Percentiles rank a stretch among this genome's conserved stretches.
These are phyloP conservation scores for Crotalus tigris DNA, from an alignment of 2,113 vertebrate species.

Conservation along the genomic window DNA sequence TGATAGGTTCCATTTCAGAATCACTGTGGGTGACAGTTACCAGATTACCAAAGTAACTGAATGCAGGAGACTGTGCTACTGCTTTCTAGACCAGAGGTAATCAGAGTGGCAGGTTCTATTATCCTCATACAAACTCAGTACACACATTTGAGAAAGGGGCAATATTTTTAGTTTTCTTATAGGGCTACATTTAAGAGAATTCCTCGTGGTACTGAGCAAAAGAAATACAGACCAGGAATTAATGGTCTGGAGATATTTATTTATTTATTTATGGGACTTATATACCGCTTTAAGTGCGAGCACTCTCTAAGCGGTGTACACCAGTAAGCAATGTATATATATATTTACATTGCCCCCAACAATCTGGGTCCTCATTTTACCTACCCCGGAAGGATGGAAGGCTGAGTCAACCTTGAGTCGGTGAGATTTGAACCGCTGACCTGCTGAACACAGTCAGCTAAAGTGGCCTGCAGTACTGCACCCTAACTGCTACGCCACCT, in stretches of 20 bases:
- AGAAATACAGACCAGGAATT: not conserved
- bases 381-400: too few relatives aligned
- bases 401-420: too few relatives aligned
- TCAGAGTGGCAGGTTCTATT: not conserved
- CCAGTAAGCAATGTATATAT: too few relatives aligned
- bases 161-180: not conserved
- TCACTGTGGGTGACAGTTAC: not conserved
- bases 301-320: too few relatives aligned
- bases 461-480: too few relatives aligned
- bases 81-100: not conserved
- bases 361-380: too few relatives aligned
- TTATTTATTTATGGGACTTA: too few relatives aligned
- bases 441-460: too few relatives aligned
- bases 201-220: not conserved
- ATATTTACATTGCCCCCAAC: too few relatives aligned
- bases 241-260: not conserved
- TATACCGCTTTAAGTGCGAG: too few relatives aligned
- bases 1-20: not conserved
- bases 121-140: not conserved
- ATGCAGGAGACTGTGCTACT: not conserved
- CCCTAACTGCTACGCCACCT: too few relatives aligned
- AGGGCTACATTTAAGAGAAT: not conserved
- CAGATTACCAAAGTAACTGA: not conserved
- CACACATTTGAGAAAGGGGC: not conserved
- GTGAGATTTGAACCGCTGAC: too few relatives aligned